Evolutionary conservation across 2,113 vertebrate genomes (phyloP).

Genomic region (Protobothrops mucrosquamatus): DNA sequence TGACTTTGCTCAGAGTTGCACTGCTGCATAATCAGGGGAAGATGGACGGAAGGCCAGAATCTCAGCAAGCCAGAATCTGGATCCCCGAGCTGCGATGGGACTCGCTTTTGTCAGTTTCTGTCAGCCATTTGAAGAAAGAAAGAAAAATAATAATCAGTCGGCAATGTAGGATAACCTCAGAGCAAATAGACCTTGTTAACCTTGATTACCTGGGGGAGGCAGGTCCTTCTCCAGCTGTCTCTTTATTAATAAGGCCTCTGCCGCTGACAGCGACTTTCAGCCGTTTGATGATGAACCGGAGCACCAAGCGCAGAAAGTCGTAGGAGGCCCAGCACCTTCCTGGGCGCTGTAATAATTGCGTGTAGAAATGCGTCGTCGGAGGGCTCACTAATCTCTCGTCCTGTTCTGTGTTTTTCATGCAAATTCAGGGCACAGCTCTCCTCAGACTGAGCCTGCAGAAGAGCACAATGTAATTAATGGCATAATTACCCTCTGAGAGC

Average conservation of each 20-base stretch:
- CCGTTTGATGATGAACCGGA: conserved; percentile 75
- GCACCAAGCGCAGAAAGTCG: conserved; percentile 48
- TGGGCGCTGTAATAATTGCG: conserved; percentile 47
- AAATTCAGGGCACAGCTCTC: not conserved
- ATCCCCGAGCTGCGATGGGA: not conserved
- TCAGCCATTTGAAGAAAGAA: not conserved
- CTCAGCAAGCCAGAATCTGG: not conserved
- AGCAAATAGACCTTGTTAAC: conserved; percentile 74
- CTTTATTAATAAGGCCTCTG: conserved; percentile 79
- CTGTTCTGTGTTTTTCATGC: conserved; percentile 17
- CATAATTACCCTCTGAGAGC: not conserved
- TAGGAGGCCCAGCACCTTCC: conserved; percentile 58
- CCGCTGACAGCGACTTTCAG: conserved; percentile 79
- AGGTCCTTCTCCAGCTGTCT: conserved; percentile 72
- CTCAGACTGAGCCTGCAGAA: not conserved
- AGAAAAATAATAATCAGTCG: not conserved
- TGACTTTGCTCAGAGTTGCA: not conserved
- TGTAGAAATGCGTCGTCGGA: conserved; percentile 40
- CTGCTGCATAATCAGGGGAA: not conserved
- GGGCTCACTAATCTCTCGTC: conserved; percentile 38
- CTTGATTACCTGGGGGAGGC: conserved; percentile 74
- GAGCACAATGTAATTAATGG: not conserved
- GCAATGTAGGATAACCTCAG: conserved; percentile 12
- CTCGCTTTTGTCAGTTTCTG: not conserved
- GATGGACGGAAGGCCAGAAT: not conserved